Conservation (phyloP, 2,797 vertebrate species). For the Vireo griseus region DNA sequence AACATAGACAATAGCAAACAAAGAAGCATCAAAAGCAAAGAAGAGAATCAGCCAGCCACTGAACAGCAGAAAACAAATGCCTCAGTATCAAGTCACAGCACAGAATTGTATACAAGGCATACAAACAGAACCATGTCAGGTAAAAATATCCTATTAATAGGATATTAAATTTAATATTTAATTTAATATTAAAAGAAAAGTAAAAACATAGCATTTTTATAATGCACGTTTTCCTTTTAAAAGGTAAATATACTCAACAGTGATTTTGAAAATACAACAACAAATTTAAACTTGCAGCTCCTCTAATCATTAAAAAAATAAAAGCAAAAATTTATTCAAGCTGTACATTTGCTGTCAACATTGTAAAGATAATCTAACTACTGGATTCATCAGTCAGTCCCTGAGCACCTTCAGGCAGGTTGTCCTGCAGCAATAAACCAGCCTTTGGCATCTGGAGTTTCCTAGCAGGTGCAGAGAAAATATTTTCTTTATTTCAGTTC, state of each 20-base stretch:
- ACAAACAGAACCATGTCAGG: background rate
- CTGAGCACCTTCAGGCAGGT: background rate
- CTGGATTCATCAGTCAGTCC: background rate
- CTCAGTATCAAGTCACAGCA: background rate
- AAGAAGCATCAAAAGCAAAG: background rate
- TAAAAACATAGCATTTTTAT: background rate
- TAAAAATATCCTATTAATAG: background rate
- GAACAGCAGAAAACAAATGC: background rate
- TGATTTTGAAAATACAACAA: background rate
- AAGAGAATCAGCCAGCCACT: background rate
- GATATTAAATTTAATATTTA: too few relatives aligned
- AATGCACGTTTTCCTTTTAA: background rate
- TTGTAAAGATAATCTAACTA: background rate
- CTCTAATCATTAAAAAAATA: background rate
- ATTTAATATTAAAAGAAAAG: background rate
- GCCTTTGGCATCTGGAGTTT: background rate
- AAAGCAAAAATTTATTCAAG: background rate
- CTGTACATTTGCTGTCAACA: background rate
- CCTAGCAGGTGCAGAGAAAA: constrained; percentile 8
- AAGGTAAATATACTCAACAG: background rate
- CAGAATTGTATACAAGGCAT: background rate
- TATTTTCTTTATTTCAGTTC: constrained; percentile 7
- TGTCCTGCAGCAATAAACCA: background rate
- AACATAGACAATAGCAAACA: background rate
- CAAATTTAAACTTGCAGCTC: background rate